phyloP scores from a whole-genome alignment of 1,140 invertebrate genomes.

The Eurosta solidaginis region DNA sequence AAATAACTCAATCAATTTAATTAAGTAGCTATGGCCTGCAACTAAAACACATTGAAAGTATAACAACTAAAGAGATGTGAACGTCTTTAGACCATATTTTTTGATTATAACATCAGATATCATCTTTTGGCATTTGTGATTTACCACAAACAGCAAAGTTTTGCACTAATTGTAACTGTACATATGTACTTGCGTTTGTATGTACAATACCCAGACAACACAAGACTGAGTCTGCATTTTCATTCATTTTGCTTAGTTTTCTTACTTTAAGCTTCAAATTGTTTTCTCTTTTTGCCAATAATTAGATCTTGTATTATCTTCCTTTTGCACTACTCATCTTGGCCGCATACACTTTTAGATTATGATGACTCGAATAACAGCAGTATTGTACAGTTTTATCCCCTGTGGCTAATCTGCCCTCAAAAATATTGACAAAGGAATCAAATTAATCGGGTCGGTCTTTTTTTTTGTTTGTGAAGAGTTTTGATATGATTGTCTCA shows the following conservation, averaged over 20 bases:
- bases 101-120: no score
- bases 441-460: background rate
- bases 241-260: background rate
- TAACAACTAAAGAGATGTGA: background rate
- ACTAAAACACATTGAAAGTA: background rate
- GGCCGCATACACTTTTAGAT: background rate
- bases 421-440: constrained; percentile 3
- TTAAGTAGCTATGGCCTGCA: no score
- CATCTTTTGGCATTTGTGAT: background rate
- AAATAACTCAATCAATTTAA: no score
- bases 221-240: background rate
- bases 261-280: background rate
- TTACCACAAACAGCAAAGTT: background rate
- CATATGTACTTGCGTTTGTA: no score
- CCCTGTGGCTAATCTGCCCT: constrained; percentile 9
- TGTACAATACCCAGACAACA: no score
- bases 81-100: background rate
- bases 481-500: no score
- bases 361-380: background rate
- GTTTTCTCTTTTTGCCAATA: constrained; percentile 1
- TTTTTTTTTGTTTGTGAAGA: background rate
- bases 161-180: no score
- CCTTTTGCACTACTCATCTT: background rate
- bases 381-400: background rate
- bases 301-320: background rate